Evolutionary conservation across 2,888 invertebrate genomes (phyloP), one percentile per base, ranked within the genome.

Genomic region (Temnothorax ravouxi): DNA sequence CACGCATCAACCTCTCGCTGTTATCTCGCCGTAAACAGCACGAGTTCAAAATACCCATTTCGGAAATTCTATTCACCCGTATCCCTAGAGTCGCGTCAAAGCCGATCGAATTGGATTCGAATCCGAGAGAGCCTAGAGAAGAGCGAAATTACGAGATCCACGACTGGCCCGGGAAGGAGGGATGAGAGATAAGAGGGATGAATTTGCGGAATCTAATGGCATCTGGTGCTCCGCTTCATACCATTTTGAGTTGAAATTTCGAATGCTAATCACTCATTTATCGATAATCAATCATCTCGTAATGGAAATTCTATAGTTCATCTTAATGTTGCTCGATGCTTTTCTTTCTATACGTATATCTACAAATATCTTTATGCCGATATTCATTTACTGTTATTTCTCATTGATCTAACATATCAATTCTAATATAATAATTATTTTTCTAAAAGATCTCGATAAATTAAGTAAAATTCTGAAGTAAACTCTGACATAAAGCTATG

Each of bases 11-110:
- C 41, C 67, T 77, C 64, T 77, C 52, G 80, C 74, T 80, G 84
- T 84, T 75, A 54, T 82, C 72, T 76, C 64, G n/a, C 62, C 72
- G 21, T 75, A 56, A 66, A 66, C 59, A 59, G 52, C 71, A 50
- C 52, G 76, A 75, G 86, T 85, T 86, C 82, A 85, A 85, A 86
- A 89, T 84, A 89, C 86, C 64, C 79, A 64, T 88, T 84, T 86
- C 82, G 84, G 82, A 86, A 89, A 89, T 89, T 86, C 84, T 83
- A 88, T 86, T 89, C 86, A 80, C 75, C 86, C 61, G 82, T 77
- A 83, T 84, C 80, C 83, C 76, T 62, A 67, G 52, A 25, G 88
- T 81, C 81, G 62, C 25, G n/a, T 25, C 62, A 81, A 83, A 67
- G 83, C 81, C 59, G 38, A 34, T 82, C 81, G 56, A 67, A 67